These are phyloP conservation scores for Tipula unca DNA, from an alignment of 2,888 invertebrate genomes.

Conservation along the genomic window DNA sequence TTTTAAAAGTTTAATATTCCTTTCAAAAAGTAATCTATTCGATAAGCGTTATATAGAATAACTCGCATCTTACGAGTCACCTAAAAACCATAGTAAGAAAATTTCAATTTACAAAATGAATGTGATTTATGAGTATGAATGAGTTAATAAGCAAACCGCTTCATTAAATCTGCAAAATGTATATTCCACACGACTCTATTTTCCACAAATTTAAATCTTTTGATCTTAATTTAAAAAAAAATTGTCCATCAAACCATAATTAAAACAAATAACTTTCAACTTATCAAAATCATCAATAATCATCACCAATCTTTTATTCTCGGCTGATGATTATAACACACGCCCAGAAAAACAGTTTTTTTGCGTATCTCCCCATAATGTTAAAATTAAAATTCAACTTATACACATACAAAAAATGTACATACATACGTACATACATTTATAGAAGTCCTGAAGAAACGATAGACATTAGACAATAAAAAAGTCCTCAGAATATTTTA, in stretches of 20 bases:
- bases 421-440: no score
- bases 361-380: not conserved
- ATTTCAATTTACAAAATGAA: no score
- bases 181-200: not conserved
- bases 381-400: not conserved
- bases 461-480: not conserved
- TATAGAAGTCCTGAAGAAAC: not conserved
- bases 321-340: not conserved
- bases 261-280: not conserved
- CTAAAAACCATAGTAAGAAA: no score
- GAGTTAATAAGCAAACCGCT: no score
- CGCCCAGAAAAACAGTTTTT: not conserved
- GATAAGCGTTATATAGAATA: no score
- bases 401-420: not conserved
- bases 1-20: no score
- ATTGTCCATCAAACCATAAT: not conserved
- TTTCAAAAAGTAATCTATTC: no score
- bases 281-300: not conserved
- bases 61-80: no score
- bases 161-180: no score
- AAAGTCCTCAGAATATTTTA: not conserved
- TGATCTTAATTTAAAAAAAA: not conserved
- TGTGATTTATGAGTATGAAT: no score
- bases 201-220: not conserved
- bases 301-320: not conserved